Conservation (phyloP, 1,140 invertebrate species). For the Nautilus pompilius region DNA sequence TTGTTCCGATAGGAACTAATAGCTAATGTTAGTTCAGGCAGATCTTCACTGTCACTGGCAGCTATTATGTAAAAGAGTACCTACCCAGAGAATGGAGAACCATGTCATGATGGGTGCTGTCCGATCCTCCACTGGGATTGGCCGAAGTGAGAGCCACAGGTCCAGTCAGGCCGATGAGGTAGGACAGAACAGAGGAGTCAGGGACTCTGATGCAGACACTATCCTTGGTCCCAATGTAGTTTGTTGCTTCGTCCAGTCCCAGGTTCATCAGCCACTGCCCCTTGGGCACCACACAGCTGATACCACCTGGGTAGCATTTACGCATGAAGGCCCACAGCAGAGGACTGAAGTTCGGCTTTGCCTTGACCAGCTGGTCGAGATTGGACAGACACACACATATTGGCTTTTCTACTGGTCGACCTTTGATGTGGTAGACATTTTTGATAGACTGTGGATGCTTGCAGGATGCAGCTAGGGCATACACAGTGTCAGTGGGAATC, state of each 20-base stretch:
- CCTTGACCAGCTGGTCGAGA: conserved; percentile 28
- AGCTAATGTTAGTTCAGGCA: too few species aligned
- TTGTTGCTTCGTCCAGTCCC: conserved; percentile 26
- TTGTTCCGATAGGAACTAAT: too few species aligned
- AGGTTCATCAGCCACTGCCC: conserved; percentile 31
- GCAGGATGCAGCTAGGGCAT: conserved; percentile 35
- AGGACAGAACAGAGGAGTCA: conserved; percentile 33
- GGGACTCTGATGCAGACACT: conserved; percentile 37
- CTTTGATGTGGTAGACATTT: conserved; percentile 35
- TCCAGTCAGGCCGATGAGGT: conserved; percentile 30
- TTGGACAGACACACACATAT: conserved; percentile 37
- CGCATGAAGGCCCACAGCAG: conserved; percentile 36
- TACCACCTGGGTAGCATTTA: conserved; percentile 33
- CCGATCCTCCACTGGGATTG: conserved; percentile 35
- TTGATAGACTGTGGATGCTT: conserved; percentile 29
- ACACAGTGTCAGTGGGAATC: conserved; percentile 41
- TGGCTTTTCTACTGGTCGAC: conserved; percentile 36
- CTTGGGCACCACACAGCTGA: conserved; percentile 38
- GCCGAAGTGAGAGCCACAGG: conserved; percentile 36
- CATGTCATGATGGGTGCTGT: conserved; percentile 37
- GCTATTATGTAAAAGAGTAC: too few species aligned
- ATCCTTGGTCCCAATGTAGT: conserved; percentile 28
- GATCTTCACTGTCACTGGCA: too few species aligned
- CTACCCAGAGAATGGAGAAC: conserved; percentile 30
- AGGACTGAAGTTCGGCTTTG: conserved; percentile 25